Conservation (phyloP, 2,888 invertebrate genomes). For the Aromia moschata region DNA sequence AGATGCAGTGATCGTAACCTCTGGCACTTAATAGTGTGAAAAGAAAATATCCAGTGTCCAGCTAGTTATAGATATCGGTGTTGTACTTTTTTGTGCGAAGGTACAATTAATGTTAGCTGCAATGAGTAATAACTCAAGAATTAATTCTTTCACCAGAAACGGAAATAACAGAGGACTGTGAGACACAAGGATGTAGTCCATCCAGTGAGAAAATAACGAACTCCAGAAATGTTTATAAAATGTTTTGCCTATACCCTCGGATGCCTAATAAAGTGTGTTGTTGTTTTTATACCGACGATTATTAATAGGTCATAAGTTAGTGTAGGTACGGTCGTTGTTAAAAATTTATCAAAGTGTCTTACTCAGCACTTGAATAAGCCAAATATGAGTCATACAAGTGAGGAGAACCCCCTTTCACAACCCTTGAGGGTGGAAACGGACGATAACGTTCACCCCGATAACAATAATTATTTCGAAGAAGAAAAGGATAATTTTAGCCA, state of each 20-base stretch:
- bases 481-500: conserved; percentile 57
- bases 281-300: conserved; percentile 11
- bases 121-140: conserved; percentile 6
- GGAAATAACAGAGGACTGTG: conserved; percentile 7
- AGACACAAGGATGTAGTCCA: conserved; percentile 9
- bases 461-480: conserved; percentile 55
- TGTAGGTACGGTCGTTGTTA: conserved; percentile 7
- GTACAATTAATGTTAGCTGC: conserved; percentile 5
- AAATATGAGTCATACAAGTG: conserved; percentile 61
- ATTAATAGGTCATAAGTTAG: conserved; percentile 9
- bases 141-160: background rate
- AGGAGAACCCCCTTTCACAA: conserved; percentile 61
- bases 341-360: conserved; percentile 9
- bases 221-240: conserved; percentile 10
- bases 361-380: background rate
- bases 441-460: conserved; percentile 52
- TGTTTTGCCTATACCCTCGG: background rate
- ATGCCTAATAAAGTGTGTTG: conserved; percentile 9
- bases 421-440: conserved; percentile 60
- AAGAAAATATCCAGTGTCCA: background rate
- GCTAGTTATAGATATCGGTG: background rate
- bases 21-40: background rate
- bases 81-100: conserved; percentile 4
- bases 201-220: conserved; percentile 5
- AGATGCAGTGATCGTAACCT: conserved; percentile 1